These are phyloP conservation scores for Tapirus terrestris DNA, from an alignment of 2,113 vertebrate species.

Conservation along the genomic window DNA sequence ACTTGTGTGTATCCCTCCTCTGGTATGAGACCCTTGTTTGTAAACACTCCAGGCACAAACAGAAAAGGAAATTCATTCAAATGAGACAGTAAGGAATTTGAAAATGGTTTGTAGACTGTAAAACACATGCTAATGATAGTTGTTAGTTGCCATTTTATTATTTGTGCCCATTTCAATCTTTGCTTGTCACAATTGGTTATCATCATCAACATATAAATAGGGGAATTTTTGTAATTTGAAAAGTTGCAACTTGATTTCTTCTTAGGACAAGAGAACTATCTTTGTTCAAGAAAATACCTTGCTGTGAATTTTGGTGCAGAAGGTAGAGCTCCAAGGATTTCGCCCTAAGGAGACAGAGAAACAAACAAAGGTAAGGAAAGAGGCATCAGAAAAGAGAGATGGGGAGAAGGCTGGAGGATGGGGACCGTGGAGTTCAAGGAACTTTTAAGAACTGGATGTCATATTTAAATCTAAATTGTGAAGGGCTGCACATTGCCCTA, in stretches of 20 bases:
- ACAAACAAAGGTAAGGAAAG: not conserved
- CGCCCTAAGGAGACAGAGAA: not conserved
- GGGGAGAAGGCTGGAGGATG: not conserved
- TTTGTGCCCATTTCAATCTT: not conserved
- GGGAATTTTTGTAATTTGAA: not conserved
- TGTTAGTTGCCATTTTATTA: slow-evolving; percentile 7
- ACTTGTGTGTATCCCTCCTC: not conserved
- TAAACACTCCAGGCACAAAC: not conserved
- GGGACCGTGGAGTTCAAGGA: not conserved
- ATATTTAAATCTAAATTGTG: not conserved
- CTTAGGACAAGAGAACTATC: not conserved
- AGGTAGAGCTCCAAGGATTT: not conserved
- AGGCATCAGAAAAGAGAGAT: not conserved
- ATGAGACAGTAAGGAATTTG: not conserved
- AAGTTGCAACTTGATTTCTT: not conserved
- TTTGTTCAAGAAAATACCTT: not conserved
- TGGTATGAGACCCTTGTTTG: not conserved
- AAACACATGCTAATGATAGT: slow-evolving; percentile 1
- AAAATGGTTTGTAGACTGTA: slow-evolving; percentile 29
- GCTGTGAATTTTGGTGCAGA: not conserved
- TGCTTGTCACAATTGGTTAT: not conserved
- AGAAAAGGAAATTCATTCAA: slow-evolving; percentile 45
- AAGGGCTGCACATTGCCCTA: not conserved
- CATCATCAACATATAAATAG: not conserved
- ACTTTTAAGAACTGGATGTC: not conserved